Percentiles rank a stretch among this genome's conserved stretches.
Conservation (phyloP, 2,113 vertebrate species). For the Pluvialis apricaria region DNA sequence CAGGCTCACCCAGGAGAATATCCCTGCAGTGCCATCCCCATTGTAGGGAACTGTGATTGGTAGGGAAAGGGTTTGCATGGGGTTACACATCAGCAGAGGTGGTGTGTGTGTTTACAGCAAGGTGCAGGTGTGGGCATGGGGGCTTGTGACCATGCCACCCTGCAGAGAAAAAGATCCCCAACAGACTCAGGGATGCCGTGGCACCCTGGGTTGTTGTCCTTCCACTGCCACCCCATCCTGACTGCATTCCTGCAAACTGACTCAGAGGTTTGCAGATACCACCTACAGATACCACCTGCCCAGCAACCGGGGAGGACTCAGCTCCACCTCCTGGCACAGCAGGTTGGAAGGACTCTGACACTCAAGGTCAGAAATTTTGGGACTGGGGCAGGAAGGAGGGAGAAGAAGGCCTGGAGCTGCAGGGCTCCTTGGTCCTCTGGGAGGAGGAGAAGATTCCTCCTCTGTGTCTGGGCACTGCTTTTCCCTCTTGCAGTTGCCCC, state of each 20-base stretch:
- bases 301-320: not conserved
- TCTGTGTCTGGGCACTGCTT: not conserved
- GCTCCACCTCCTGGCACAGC: not conserved
- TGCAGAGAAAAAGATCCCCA: not conserved
- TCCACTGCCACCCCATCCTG: not conserved
- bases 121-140: not conserved
- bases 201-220: not conserved
- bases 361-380: not conserved
- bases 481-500: not conserved
- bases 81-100: not conserved
- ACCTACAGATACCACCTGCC: not conserved
- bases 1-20: not conserved
- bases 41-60: not conserved
- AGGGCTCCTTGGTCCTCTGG: not conserved
- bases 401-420: not conserved
- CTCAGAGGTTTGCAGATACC: not conserved
- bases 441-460: not conserved
- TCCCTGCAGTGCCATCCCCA: not conserved
- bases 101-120: not conserved
- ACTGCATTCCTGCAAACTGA: not conserved
- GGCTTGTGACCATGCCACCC: not conserved
- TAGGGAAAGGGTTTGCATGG: not conserved
- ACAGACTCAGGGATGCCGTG: not conserved
- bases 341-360: not conserved
- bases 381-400: not conserved